Evolutionary conservation across 2,113 vertebrate genomes (phyloP), one percentile per base, ranked within the genome.

Genomic region (zebrafish (Danio rerio)): DNA sequence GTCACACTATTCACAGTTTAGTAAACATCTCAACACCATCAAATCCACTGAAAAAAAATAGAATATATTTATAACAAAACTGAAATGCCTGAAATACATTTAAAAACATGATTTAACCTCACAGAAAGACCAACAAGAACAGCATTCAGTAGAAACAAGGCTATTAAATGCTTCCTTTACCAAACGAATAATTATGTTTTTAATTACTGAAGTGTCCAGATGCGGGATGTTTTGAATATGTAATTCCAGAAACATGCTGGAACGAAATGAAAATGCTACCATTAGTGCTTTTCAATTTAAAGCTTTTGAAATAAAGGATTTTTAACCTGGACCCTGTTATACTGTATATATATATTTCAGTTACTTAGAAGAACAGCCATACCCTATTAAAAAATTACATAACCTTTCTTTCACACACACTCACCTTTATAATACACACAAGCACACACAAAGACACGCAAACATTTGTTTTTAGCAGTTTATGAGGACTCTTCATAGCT

Each of bases 1-100:
- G 18, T 78, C 78, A 78, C 55, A 74, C 65, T 45, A 69, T 83
- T 86, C 78, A 83, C 84, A 86, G 85, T 83, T 86, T 81, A 61
- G 81, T 74, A 86, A 84, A 86, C 79, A 83, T 11, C 70, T 81
- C 50, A 40, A 74, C 50, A 80, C 82, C 62, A 7, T 71, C 65
- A 21, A 52, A 76, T 72, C 65, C 56, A 65, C 20, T 69, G 13
- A 73, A 71, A 80, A 72, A 53, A 18, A 47, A 59, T 21, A 50
- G 16, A 69, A 63, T 82, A 53, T 53, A 40, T 4, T 43, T 52
- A n/a, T 63, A 11, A 73, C 71, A 63, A 59, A n/a, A n/a, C 3
- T 9, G 45, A 11, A 70, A 79, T 58, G 62, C 47, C 31, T 62
- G 43, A 10, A 56, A 43, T 58, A 45, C 45, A 75, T 15, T 12